Conservation (phyloP, 2,888 invertebrate genomes). For the Macaria notata region DNA sequence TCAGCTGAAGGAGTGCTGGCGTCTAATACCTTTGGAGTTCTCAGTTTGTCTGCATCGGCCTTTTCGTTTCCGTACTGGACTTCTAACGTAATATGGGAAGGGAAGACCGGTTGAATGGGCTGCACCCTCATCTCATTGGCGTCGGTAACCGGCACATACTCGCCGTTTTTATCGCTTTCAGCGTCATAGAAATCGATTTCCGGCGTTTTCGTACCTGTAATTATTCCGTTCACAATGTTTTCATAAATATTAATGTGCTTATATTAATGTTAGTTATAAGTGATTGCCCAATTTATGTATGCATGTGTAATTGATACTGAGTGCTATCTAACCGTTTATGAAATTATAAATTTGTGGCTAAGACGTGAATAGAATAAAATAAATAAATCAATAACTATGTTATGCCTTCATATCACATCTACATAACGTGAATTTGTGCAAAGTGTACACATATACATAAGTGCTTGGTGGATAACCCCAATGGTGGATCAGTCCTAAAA, state of each 20-base stretch:
- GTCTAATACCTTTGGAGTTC: conserved; percentile 58
- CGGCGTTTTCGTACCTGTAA: conserved; percentile 70
- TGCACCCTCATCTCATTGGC: conserved; percentile 47
- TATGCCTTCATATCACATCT: too few relatives aligned
- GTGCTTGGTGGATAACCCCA: too few relatives aligned
- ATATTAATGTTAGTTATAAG: neutral
- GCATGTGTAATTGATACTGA: too few relatives aligned
- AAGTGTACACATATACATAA: too few relatives aligned
- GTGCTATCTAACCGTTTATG: too few relatives aligned
- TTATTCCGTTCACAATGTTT: conserved; percentile 39
- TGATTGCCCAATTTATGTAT: neutral
- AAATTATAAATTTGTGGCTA: too few relatives aligned
- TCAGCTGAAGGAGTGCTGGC: conserved; percentile 49
- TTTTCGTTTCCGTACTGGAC: conserved; percentile 79
- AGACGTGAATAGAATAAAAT: too few relatives aligned
- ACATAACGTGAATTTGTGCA: too few relatives aligned
- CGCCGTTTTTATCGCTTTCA: conserved; percentile 49
- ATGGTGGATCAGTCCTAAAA: too few relatives aligned
- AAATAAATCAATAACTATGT: too few relatives aligned
- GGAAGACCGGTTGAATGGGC: conserved; percentile 67
- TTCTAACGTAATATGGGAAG: conserved; percentile 71
- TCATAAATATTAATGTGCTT: conserved; percentile 16
- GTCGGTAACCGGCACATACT: conserved; percentile 47
- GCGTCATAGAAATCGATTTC: conserved; percentile 76
- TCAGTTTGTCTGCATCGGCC: conserved; percentile 61